A percentile compares a stretch with the other conserved stretches of the same genome.
phyloP scores from a whole-genome alignment of 2,113 vertebrate species.

The Ailurus styani region DNA sequence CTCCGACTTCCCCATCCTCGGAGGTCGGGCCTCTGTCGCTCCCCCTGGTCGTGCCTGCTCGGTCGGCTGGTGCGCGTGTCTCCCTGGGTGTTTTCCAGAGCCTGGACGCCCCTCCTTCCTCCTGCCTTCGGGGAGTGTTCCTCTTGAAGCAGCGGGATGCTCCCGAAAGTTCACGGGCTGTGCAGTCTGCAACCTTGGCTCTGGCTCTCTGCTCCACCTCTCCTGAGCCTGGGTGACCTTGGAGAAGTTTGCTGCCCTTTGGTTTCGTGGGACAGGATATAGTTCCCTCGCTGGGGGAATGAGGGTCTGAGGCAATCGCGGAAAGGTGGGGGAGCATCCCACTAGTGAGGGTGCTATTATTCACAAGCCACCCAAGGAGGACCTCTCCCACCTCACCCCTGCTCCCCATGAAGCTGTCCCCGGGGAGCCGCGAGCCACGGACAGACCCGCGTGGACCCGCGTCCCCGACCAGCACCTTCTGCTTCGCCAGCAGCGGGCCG shows the following conservation, averaged over 20 bases:
- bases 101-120: not conserved
- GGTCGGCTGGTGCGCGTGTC: too few species aligned
- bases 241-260: not conserved
- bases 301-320: not conserved
- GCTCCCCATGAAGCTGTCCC: not conserved
- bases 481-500: not conserved
- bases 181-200: not conserved
- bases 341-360: not conserved
- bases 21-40: not conserved
- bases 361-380: not conserved
- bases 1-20: not conserved
- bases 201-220: not conserved
- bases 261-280: not conserved
- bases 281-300: not conserved
- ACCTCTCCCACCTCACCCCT: not conserved
- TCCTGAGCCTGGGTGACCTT: not conserved
- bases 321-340: not conserved
- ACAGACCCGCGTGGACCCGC: not conserved
- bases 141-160: not conserved
- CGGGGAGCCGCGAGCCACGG: rapidly evolving
- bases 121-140: rapidly evolving
- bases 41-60: not conserved
- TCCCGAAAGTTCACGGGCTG: not conserved
- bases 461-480: not conserved
- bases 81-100: not conserved